Percentiles rank a stretch among this genome's conserved stretches.
Evolutionary conservation across 2,888 invertebrate species (phyloP).

Genomic region (Oscheius sp.): DNA sequence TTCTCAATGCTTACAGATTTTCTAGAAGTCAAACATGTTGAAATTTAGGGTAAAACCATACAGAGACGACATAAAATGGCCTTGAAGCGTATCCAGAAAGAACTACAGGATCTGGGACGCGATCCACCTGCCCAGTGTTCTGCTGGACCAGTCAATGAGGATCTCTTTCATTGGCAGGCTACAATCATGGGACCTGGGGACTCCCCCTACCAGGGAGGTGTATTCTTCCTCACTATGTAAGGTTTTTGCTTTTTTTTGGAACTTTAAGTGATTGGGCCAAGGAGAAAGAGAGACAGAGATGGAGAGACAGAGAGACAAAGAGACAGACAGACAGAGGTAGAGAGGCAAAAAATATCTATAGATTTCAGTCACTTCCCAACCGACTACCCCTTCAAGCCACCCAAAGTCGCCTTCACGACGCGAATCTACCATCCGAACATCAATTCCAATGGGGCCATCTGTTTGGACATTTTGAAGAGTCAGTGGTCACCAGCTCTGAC

Average conservation of each 20-base stretch:
- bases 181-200: constrained; percentile 24
- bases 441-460: constrained; percentile 26
- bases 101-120: constrained; percentile 24
- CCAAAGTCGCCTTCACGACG: constrained; percentile 27
- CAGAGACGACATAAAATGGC: constrained; percentile 6
- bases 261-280: too few relatives aligned
- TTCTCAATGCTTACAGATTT: too few relatives aligned
- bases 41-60: neutral
- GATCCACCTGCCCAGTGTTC: constrained; percentile 30
- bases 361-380: constrained; percentile 16
- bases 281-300: neutral
- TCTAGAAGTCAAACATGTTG: too few relatives aligned
- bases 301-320: neutral
- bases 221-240: constrained; percentile 19
- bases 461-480: constrained; percentile 21
- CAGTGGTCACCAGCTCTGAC: constrained; percentile 25
- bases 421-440: constrained; percentile 32
- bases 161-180: constrained; percentile 30
- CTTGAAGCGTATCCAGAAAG: constrained; percentile 24
- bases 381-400: constrained; percentile 29
- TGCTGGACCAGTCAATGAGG: constrained; percentile 24
- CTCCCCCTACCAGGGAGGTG: constrained; percentile 28
- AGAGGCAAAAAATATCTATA: too few relatives aligned
- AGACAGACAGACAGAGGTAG: neutral
- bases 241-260: too few relatives aligned